phyloP scores from a whole-genome alignment of 2,113 vertebrate genomes.

The Rhodinocichla rosea region DNA sequence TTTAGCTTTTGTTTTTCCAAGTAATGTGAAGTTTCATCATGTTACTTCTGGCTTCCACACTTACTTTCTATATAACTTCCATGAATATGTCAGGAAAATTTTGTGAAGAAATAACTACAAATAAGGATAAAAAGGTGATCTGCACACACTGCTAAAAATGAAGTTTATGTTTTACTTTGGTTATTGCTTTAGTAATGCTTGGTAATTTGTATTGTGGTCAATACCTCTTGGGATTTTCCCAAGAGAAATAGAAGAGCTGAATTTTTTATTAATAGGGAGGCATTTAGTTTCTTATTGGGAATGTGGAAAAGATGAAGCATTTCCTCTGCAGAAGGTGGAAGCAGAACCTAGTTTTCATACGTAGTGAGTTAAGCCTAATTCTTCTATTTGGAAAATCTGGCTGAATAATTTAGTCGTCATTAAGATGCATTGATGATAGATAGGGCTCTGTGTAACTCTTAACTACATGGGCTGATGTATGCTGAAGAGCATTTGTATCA shows the following conservation, averaged over 20 bases:
- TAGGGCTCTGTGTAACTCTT: neutral
- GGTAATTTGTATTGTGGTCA: neutral
- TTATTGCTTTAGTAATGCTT: neutral
- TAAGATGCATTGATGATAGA: neutral
- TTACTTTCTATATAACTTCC: neutral
- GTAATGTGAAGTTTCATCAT: neutral
- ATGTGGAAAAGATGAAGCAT: neutral
- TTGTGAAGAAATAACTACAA: neutral
- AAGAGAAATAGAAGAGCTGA: neutral
- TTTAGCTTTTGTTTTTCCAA: neutral
- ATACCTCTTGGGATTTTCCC: neutral
- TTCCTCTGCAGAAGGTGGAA: neutral
- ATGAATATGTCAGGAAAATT: neutral
- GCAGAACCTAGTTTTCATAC: neutral
- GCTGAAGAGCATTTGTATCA: neutral
- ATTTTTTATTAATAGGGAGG: neutral
- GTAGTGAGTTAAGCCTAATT: neutral
- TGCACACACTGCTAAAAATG: neutral
- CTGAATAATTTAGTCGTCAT: neutral
- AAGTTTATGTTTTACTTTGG: neutral
- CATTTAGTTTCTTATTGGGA: neutral
- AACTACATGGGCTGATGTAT: neutral
- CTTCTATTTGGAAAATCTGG: neutral
- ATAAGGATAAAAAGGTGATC: neutral
- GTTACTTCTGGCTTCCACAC: neutral